phyloP scores from a whole-genome alignment of 2,888 invertebrate species.

The Synanthedon andrenaeformis region DNA sequence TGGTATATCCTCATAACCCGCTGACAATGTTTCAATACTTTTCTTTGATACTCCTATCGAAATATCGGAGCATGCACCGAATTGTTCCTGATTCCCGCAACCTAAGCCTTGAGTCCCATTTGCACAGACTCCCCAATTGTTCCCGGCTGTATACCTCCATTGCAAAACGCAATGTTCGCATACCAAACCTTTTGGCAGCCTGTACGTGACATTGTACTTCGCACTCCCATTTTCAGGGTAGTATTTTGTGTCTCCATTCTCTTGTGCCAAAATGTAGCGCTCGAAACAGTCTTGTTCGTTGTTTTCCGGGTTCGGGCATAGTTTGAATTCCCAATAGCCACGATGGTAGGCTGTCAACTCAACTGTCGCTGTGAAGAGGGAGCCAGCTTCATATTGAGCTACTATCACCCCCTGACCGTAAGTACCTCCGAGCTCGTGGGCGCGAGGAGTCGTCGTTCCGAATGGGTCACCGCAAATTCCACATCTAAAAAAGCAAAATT shows the following conservation, averaged over 20 bases:
- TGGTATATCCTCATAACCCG: slow-evolving; percentile 20
- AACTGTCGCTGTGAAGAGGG: slow-evolving; percentile 75
- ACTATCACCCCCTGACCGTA: slow-evolving; percentile 83
- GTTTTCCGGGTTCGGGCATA: slow-evolving; percentile 79
- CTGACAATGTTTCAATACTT: slow-evolving; percentile 17
- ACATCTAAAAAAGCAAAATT: slow-evolving; percentile 52
- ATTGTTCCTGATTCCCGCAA: slow-evolving; percentile 88
- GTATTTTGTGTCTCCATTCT: slow-evolving; percentile 68
- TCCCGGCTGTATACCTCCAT: slow-evolving; percentile 88
- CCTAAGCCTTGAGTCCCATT: slow-evolving; percentile 81
- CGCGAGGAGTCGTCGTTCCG: slow-evolving; percentile 74
- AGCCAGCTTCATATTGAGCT: slow-evolving; percentile 74
- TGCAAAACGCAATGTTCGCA: slow-evolving; percentile 87
- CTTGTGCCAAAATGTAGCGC: slow-evolving; percentile 71
- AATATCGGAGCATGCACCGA: slow-evolving; percentile 85
- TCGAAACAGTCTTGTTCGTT: slow-evolving; percentile 81
- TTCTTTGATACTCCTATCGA: slow-evolving; percentile 69
- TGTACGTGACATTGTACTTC: slow-evolving; percentile 76
- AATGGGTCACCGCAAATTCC: slow-evolving; percentile 88
- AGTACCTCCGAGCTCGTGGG: slow-evolving; percentile 84
- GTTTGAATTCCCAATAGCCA: slow-evolving; percentile 85
- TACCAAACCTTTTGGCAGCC: slow-evolving; percentile 69
- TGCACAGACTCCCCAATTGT: slow-evolving; percentile 82
- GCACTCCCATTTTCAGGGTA: slow-evolving; percentile 78
- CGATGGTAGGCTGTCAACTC: slow-evolving; percentile 86